Base-by-base conservation (phyloP, 2,113 vertebrate genomes). In the Salvator merianae region DNA sequence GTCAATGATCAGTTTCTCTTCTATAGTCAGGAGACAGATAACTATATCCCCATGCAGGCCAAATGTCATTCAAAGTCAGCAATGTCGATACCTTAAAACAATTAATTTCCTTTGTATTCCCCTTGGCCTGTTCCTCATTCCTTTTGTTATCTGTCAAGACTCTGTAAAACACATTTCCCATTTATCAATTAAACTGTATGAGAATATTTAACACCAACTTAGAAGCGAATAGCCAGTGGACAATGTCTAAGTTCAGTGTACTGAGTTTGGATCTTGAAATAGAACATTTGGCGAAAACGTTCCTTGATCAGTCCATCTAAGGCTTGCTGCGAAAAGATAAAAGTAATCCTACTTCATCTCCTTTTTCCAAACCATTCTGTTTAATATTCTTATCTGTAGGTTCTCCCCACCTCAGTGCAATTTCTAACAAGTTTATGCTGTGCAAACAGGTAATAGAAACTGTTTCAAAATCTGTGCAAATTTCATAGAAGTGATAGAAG, bases 1-100 rank as follows among this genome's bases (percentile, higher is more conserved):
- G 77, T 72, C 30, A 86, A 68, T 92, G 91, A 92, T 92, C 93
- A 89, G 88, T 89, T 90, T 92, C 53, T 83, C 86, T 90, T 90
- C 66, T 80, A 69, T 16, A 72, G 86, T 86, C 36, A 88, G 87
- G 74, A 91, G 87, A 84, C 86, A 87, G 92, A 83, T 86, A 88
- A 88, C 84, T 85, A 83, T 93, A 88, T 91, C 47, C 74, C 84
- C 7, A 20, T 79, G 65, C 87, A 72, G 85, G 93, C 28, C 87
- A 91, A 90, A 88, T 91, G 92, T 86, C 28, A 50, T 90, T 92
- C 88, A 80, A 83, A 88, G 88, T 78, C 87, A 82, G 22, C 90
- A 86, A 77, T 1, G 87, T 86, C 84, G 84, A 83, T 83, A 91
- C 83, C 81, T 91, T 86, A 78, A n/a, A 88, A 84, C 73, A 47